A percentile compares a stretch with the other conserved stretches of the same genome.
Conservation (phyloP, 2,797 vertebrate genomes). For the Eutrigla gurnardus region DNA sequence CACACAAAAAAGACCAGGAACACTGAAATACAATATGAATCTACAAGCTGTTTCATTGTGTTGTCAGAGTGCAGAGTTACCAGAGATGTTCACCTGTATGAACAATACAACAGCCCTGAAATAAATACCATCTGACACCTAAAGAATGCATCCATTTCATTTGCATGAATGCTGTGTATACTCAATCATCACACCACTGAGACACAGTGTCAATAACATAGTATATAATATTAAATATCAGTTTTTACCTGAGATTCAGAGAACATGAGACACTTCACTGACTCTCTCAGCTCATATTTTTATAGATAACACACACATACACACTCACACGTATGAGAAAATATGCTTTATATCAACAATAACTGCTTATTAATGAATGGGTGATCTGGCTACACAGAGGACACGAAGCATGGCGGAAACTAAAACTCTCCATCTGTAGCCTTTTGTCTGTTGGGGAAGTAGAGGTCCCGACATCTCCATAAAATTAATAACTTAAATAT, state of each 20-base stretch:
- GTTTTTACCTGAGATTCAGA: background rate
- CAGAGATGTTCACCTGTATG: background rate
- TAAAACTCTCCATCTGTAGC: too few relatives aligned
- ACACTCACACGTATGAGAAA: background rate
- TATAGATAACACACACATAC: background rate
- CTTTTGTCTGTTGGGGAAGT: too few relatives aligned
- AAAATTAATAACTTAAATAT: constrained; percentile 5
- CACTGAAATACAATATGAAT: background rate
- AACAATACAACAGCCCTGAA: background rate
- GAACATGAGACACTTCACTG: background rate
- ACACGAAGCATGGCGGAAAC: background rate
- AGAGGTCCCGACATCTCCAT: background rate
- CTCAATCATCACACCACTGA: background rate
- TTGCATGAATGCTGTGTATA: background rate
- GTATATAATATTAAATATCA: background rate
- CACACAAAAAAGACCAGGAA: background rate
- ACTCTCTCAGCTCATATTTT: background rate
- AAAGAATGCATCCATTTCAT: background rate
- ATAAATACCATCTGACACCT: constrained; percentile 9
- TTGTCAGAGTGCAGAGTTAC: background rate
- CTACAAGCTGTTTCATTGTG: background rate
- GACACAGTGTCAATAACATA: background rate
- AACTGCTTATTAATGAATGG: background rate
- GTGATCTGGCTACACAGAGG: background rate
- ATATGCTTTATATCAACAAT: background rate